These are phyloP conservation scores for Anoura caudifer DNA, from an alignment of 2,113 vertebrate genomes.

Conservation along the genomic window DNA sequence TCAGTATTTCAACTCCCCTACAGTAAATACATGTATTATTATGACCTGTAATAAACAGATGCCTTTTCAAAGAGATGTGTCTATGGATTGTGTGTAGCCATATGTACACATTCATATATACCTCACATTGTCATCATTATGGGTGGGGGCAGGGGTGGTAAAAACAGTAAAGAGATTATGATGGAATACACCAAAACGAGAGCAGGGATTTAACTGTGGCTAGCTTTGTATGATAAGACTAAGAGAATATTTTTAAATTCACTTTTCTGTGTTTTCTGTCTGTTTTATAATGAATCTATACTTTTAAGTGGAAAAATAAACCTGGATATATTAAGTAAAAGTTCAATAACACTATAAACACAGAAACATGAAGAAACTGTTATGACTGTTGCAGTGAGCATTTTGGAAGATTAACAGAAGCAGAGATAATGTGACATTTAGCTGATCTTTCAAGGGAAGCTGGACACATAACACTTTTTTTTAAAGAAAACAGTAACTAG, in stretches of 20 bases:
- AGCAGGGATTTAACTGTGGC: background rate
- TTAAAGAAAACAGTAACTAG: background rate
- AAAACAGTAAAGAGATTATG: background rate
- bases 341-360: background rate
- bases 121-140: background rate
- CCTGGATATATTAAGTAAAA: slow-evolving; percentile 6
- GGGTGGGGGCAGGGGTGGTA: background rate
- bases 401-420: slow-evolving; percentile 46
- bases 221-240: background rate
- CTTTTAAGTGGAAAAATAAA: background rate
- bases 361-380: background rate
- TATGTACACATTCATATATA: background rate
- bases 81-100: background rate
- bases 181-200: background rate
- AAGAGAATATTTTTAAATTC: background rate
- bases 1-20: background rate
- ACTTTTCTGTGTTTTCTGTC: background rate
- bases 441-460: slow-evolving; percentile 45
- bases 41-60: background rate
- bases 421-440: slow-evolving; percentile 44
- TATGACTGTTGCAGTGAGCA: background rate
- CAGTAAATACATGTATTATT: background rate
- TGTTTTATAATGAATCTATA: background rate
- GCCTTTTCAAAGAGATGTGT: background rate
- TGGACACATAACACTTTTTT: slow-evolving; percentile 24